Evolutionary conservation across 1,140 invertebrate species (phyloP), one percentile per base, ranked within the genome.

Genomic region (Elymnias hypermnestra): DNA sequence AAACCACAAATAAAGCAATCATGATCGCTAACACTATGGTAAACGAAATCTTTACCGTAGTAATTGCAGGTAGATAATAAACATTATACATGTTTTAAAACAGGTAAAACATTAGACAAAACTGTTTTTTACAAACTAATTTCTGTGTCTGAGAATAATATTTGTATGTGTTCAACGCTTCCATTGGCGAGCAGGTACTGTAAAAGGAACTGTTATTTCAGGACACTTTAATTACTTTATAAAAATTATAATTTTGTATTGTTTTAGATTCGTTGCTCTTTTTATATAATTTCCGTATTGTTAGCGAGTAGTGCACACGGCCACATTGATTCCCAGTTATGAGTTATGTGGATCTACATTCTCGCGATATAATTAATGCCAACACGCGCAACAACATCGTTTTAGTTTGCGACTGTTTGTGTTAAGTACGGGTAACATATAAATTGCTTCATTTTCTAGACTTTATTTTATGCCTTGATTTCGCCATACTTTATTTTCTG

Each of bases 381-480:
- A 48, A 53, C 33, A 38, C 50, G 66, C 72, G 68, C 73, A 72
- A 21, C 69, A 61, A 58, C 57, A 46, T 51, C 43, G 29, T 23
- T 53, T 0, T 5, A 72, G 68, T n/a, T 35, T 62, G 12, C 45
- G 23, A 53, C 13, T 45, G 66, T 43, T 53, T 65, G 63, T 60
- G 73, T 72, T 79, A 46, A 58, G 54, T 45, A 39, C 51, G 52
- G 71, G 59, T 67, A 29, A 82, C 77, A 82, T 46, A n/a, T n/a
- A n/a, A n/a, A n/a, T n/a, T n/a, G n/a, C n/a, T n/a, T n/a, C n/a
- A n/a, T n/a, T n/a, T n/a, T n/a, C n/a, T n/a, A n/a, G n/a, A n/a
- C n/a, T n/a, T n/a, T n/a, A n/a, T n/a, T n/a, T n/a, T n/a, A n/a
- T n/a, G n/a, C n/a, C n/a, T n/a, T n/a, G n/a, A n/a, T n/a, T n/a